A percentile compares a stretch with the other conserved stretches of the same genome.
These are phyloP conservation scores for Cossypha caffra DNA, from an alignment of 2,797 vertebrate species.

Conservation along the genomic window DNA sequence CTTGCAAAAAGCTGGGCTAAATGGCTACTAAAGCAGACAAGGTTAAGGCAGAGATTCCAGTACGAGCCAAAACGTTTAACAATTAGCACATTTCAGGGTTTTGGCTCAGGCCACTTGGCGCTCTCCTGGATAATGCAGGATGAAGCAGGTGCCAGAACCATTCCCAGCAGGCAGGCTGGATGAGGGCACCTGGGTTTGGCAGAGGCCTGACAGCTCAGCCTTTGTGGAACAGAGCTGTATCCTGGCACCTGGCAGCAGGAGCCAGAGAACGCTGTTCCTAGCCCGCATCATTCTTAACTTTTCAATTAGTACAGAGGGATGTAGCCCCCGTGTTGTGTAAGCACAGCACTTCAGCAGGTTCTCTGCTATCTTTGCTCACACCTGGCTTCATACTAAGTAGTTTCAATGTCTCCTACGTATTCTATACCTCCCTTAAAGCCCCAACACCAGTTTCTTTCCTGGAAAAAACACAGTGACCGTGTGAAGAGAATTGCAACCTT, in stretches of 20 bases:
- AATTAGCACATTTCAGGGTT: constrained; percentile 28
- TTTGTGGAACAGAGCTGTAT: not conserved
- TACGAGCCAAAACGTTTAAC: not conserved
- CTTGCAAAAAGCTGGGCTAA: not conserved
- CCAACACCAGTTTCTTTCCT: not conserved
- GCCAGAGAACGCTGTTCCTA: not conserved
- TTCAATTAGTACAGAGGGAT: not conserved
- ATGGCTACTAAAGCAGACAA: not conserved
- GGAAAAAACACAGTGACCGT: not conserved
- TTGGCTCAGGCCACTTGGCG: not conserved
- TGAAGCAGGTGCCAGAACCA: not conserved
- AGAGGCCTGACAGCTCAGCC: not conserved
- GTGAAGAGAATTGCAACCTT: not conserved
- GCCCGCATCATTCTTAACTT: not conserved
- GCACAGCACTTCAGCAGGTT: not conserved
- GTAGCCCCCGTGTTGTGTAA: not conserved
- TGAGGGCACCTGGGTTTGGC: not conserved
- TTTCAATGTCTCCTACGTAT: not conserved
- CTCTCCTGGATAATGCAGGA: not conserved
- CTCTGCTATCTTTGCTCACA: not conserved
- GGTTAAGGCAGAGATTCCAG: not conserved
- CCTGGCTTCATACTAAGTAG: not conserved
- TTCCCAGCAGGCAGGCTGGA: constrained; percentile 13
- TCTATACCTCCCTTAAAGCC: not conserved
- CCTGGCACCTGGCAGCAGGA: not conserved